Conservation (phyloP, 2,797 vertebrate species). For the Varecia variegata region DNA sequence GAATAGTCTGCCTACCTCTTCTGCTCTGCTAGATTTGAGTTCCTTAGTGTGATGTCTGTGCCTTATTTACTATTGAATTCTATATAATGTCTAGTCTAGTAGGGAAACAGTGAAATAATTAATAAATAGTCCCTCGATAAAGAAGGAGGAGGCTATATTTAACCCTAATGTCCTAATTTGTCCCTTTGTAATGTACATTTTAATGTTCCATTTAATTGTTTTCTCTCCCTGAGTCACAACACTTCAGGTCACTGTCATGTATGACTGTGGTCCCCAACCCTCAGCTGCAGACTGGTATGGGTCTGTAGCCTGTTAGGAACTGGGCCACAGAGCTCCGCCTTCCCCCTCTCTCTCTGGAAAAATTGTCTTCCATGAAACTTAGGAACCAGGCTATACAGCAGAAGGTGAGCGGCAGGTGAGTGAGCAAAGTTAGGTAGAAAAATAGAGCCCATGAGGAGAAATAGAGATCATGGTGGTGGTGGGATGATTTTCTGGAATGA, state of each 20-base stretch:
- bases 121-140: background rate
- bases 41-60: background rate
- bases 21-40: background rate
- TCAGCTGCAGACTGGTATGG: rapidly evolving
- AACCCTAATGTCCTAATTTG: background rate
- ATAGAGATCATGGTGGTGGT: background rate
- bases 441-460: background rate
- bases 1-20: background rate
- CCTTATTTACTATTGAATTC: background rate
- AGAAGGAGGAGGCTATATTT: background rate
- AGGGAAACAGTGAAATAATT: background rate
- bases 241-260: background rate
- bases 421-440: background rate
- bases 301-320: no score
- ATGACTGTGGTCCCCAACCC: background rate
- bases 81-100: background rate
- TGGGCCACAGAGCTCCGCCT: no score
- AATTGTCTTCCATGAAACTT: no score
- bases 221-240: background rate
- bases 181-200: background rate
- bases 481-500: background rate
- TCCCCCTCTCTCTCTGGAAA: no score
- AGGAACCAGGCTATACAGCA: no score
- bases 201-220: background rate
- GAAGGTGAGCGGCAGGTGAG: no score